Percentiles rank a stretch among this genome's conserved stretches.
phyloP scores from a whole-genome alignment of 2,888 invertebrate genomes.

The Leptopterna dolabrata region DNA sequence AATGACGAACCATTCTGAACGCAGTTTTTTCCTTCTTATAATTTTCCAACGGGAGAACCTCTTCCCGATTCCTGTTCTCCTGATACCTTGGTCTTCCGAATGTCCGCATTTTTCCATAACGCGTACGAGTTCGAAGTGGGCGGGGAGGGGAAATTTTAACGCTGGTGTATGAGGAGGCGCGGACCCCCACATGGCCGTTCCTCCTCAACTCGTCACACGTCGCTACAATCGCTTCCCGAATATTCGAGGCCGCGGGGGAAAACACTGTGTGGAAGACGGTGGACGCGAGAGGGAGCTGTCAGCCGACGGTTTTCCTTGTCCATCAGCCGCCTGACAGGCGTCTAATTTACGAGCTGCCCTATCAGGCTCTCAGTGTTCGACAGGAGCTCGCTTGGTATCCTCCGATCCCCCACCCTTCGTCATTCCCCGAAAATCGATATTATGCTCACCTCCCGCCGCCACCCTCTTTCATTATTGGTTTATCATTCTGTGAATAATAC shows the following conservation, averaged over 20 bases:
- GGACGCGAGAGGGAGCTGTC: slow-evolving; percentile 21
- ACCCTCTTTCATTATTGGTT: too few relatives aligned
- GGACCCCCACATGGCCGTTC: neutral
- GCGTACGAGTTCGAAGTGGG: neutral
- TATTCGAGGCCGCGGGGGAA: neutral
- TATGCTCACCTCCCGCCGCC: neutral
- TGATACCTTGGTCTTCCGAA: neutral
- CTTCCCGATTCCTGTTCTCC: slow-evolving; percentile 13
- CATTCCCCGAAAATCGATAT: neutral
- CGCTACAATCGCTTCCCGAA: neutral
- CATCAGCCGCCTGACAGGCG: slow-evolving; percentile 51
- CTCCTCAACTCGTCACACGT: neutral
- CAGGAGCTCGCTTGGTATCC: slow-evolving; percentile 38
- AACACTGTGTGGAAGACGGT: neutral
- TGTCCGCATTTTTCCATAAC: slow-evolving; percentile 56
- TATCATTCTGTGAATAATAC: too few relatives aligned
- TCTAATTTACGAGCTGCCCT: slow-evolving; percentile 55
- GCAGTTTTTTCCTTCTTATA: too few relatives aligned
- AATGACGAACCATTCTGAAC: too few relatives aligned
- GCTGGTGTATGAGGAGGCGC: neutral
- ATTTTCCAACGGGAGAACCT: neutral
- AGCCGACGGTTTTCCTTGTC: slow-evolving; percentile 38
- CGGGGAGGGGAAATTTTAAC: neutral
- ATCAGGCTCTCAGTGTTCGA: slow-evolving; percentile 34
- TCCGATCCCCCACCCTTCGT: neutral